Evolutionary conservation across 2,113 vertebrate species (phyloP).

Genomic region (Lonchura striata): DNA sequence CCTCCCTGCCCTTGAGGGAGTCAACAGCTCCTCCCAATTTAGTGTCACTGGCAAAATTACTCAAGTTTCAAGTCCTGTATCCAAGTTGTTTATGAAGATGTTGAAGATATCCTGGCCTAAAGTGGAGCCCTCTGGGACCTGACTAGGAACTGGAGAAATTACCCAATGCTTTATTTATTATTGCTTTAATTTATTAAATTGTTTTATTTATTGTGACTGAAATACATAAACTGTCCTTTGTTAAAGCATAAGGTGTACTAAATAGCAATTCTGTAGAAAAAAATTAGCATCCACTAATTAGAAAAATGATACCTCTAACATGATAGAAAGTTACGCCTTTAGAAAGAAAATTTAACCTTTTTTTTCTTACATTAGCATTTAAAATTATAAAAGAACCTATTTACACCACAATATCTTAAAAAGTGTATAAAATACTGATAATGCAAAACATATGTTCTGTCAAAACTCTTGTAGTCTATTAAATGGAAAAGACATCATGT

Average conservation of each 20-base stretch:
- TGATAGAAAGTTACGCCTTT: not conserved
- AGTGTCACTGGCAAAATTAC: not conserved
- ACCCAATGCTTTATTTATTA: not conserved
- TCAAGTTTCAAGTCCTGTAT: not conserved
- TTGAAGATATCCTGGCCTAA: not conserved
- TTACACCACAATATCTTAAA: not conserved
- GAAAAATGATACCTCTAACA: not conserved
- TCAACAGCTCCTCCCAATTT: not conserved
- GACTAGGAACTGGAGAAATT: not conserved
- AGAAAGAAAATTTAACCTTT: not conserved
- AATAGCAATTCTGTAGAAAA: not conserved
- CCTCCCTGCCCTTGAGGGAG: rapidly evolving
- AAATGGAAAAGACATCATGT: not conserved
- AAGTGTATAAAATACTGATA: not conserved
- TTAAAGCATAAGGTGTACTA: not conserved
- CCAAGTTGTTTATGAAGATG: not conserved
- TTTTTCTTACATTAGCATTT: not conserved
- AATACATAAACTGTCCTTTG: not conserved
- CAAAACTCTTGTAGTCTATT: not conserved
- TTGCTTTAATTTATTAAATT: not conserved
- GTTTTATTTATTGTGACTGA: not conserved
- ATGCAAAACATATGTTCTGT: not conserved
- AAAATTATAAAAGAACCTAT: not conserved
- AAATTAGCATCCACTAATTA: not conserved
- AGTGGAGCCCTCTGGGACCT: not conserved